Evolutionary conservation across 2,113 vertebrate genomes (phyloP), one percentile per base, ranked within the genome.

Genomic region (Heterocephalus glaber): DNA sequence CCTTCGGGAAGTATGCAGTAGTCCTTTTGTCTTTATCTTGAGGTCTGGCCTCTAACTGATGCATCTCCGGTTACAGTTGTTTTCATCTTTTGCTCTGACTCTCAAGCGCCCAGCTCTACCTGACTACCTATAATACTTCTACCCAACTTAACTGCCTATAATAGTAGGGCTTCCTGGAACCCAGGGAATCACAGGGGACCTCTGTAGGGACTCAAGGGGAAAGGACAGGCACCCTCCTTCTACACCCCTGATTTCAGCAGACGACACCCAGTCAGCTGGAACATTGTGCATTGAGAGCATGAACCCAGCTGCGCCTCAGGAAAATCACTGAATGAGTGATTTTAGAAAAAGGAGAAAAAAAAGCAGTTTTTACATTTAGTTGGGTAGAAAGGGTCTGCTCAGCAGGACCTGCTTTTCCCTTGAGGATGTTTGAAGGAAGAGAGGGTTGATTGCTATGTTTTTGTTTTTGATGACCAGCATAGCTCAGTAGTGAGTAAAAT

Each of bases 371-470:
- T 80, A 76, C 49, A 20, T 84, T 63, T 41, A 35, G 17, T 41
- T 60, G 20, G 56, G 13, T 44, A 28, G 80, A 83, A 83, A 79
- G 49, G 6, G 10, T 66, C 81, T 33, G 26, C 60, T 83, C 44
- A 52, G 41, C 49, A 90, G 41, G 49, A 35, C n/a, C 68, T 94
- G n/a, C 68, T 86, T 92, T 81, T 79, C 47, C 41, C 89, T 93
- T 91, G 60, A 90, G 86, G 74, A 47, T 49, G 54, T 47, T 38
- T 81, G 76, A 85, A 81, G 76, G 65, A 83, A 79, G 35, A 95
- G 41, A 92, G 30, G 7, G 5, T 66, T 79, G 38, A 44, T 66
- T 11, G 41, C 60, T 47, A 7, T 52, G 30, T 86, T 86, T 52
- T 44, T n/a, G 17, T 66, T 80, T 49, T 16, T 33, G 58, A 86